phyloP scores from a whole-genome alignment of 2,888 invertebrate species.

The Cheilosia urbana region DNA sequence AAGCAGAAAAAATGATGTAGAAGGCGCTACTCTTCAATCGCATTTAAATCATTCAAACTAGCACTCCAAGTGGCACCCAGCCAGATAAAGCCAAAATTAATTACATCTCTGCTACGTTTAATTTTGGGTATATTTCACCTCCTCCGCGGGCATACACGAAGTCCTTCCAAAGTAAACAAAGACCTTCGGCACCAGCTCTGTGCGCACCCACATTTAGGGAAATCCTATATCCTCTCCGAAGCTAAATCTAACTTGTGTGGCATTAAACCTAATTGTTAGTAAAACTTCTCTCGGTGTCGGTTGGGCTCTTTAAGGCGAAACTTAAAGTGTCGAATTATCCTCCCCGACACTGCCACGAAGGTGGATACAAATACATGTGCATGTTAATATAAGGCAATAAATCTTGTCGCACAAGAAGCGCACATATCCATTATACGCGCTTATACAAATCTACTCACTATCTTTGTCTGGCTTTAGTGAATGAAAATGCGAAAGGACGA shows the following conservation, averaged over 20 bases:
- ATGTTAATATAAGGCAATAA: constrained; percentile 15
- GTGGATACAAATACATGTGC: background rate
- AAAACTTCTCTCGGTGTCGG: background rate
- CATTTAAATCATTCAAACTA: constrained; percentile 7
- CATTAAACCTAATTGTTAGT: constrained; percentile 10
- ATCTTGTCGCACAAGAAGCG: constrained; percentile 12
- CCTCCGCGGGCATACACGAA: background rate
- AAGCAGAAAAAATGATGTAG: too few relatives aligned
- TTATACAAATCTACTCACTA: background rate
- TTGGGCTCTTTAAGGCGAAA: constrained; percentile 2
- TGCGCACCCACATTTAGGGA: background rate
- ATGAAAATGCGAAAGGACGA: background rate
- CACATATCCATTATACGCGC: constrained; percentile 22
- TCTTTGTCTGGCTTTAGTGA: background rate
- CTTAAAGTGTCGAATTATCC: background rate
- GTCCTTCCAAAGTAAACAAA: constrained; percentile 10
- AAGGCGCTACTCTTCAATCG: background rate
- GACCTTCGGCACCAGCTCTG: background rate
- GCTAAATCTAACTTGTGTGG: background rate
- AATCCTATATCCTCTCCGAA: background rate
- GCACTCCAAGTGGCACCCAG: background rate
- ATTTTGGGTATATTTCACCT: background rate
- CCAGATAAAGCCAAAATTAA: constrained; percentile 2
- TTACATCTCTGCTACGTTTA: background rate
- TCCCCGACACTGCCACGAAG: background rate